phyloP scores from a whole-genome alignment of 1,140 invertebrate genomes.

The Drosophila nigrodunni region DNA sequence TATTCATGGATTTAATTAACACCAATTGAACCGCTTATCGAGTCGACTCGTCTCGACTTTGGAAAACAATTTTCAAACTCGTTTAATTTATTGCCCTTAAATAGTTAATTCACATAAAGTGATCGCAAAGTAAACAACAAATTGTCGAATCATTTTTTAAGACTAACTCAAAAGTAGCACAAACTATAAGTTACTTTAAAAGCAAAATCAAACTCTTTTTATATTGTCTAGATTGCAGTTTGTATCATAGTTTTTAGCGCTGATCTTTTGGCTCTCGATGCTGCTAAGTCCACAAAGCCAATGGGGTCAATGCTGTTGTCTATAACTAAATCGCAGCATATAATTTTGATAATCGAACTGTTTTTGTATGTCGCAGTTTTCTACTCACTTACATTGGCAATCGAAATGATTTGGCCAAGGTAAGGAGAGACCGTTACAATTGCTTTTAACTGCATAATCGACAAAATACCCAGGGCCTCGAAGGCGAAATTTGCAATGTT shows the following conservation, averaged over 20 bases:
- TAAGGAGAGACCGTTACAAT: constrained; percentile 59
- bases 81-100: constrained; percentile 73
- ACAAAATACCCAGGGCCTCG: constrained; percentile 31
- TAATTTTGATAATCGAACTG: constrained; percentile 48
- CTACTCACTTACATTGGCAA: constrained; percentile 14
- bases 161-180: too few relatives aligned
- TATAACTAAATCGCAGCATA: constrained; percentile 15
- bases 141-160: not conserved
- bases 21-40: constrained; percentile 84
- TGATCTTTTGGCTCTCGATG: constrained; percentile 26
- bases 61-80: constrained; percentile 63
- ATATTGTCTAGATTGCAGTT: not conserved
- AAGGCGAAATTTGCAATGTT: constrained; percentile 54
- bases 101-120: constrained; percentile 73
- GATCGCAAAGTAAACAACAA: constrained; percentile 42
- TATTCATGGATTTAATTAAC: constrained; percentile 85
- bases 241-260: constrained; percentile 8
- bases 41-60: constrained; percentile 48
- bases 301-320: constrained; percentile 31
- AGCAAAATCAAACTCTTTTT: not conserved
- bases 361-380: constrained; percentile 40
- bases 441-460: constrained; percentile 69
- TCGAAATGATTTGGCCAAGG: constrained; percentile 35
- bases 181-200: not conserved
- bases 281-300: constrained; percentile 24